A percentile compares a stretch with the other conserved stretches of the same genome.
Evolutionary conservation across 2,113 vertebrate genomes (phyloP).

Genomic region (Chitala chitala): DNA sequence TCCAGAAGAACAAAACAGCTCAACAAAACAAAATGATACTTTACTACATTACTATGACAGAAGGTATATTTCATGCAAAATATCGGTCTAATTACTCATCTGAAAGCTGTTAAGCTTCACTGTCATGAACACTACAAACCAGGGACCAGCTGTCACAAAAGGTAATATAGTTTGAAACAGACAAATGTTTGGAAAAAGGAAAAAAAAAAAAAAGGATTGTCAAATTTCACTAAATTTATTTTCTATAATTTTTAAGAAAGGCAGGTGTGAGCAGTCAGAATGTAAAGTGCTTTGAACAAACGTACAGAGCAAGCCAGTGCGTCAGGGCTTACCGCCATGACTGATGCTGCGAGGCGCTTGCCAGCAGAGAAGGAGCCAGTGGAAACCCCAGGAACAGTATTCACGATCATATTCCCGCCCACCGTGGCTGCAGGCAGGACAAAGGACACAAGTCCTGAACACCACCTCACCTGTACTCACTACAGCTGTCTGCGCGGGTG

Average conservation of each 20-base stretch:
- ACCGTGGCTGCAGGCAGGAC: constrained; percentile 70
- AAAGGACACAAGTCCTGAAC: background rate
- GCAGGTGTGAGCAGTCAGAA: background rate
- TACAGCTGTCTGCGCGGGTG: background rate
- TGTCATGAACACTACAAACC: no score
- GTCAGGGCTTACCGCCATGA: constrained; percentile 72
- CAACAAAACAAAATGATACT: no score
- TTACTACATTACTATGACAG: no score
- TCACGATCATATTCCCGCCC: constrained; percentile 90
- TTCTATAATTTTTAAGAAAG: no score
- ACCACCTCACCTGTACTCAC: constrained; percentile 7
- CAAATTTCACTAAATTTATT: no score
- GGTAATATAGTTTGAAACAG: no score
- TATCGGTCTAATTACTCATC: no score
- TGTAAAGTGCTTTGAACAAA: background rate
- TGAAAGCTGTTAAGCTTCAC: no score
- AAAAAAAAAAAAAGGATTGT: background rate
- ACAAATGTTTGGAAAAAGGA: background rate
- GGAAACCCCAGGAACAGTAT: constrained; percentile 82
- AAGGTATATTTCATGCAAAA: no score
- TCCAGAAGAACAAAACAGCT: no score
- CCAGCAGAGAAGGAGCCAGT: constrained; percentile 86
- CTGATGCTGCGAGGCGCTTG: constrained; percentile 83
- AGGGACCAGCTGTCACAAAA: no score
- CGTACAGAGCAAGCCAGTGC: background rate